These are phyloP conservation scores for Rhinolophus sinicus DNA, from an alignment of 2,113 vertebrate species.

Conservation along the genomic window DNA sequence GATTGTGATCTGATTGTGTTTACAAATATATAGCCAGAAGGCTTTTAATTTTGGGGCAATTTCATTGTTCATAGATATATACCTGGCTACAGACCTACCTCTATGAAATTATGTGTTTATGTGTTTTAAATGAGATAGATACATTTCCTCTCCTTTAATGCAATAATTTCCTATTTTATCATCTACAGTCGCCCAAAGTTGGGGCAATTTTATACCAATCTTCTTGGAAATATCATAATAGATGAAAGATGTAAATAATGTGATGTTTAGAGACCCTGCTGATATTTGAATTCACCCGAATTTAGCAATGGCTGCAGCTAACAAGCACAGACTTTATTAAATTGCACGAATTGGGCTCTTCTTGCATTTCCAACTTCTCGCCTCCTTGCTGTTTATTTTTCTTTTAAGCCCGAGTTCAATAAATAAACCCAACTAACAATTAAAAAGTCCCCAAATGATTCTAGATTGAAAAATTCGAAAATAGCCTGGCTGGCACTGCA, in stretches of 20 bases:
- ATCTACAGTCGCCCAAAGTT: slow-evolving; percentile 80
- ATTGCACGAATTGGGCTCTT: slow-evolving; percentile 30
- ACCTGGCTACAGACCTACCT: slow-evolving; percentile 87
- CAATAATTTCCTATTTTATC: slow-evolving; percentile 86
- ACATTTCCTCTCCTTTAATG: slow-evolving; percentile 84
- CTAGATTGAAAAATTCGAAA: slow-evolving; percentile 77
- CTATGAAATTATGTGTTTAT: slow-evolving; percentile 90
- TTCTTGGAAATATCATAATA: slow-evolving; percentile 84
- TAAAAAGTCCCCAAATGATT: slow-evolving; percentile 78
- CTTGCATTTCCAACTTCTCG: slow-evolving; percentile 37
- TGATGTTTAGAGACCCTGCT: slow-evolving; percentile 81
- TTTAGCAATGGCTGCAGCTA: slow-evolving; percentile 71
- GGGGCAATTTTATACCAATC: slow-evolving; percentile 86
- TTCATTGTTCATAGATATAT: slow-evolving; percentile 89
- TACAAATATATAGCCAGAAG: slow-evolving; percentile 90
- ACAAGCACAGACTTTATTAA: slow-evolving; percentile 78
- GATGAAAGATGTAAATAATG: slow-evolving; percentile 87
- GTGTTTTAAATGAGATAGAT: slow-evolving; percentile 90
- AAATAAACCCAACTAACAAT: slow-evolving; percentile 77
- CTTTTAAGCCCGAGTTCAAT: slow-evolving; percentile 64
- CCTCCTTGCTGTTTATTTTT: slow-evolving; percentile 74
- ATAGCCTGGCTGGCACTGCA: slow-evolving; percentile 24
- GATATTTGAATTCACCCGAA: slow-evolving; percentile 82
- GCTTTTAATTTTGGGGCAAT: slow-evolving; percentile 92
- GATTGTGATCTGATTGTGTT: slow-evolving; percentile 91